Base-by-base conservation (phyloP, 2,888 invertebrate genomes). In the Eupithecia pulchellata region DNA sequence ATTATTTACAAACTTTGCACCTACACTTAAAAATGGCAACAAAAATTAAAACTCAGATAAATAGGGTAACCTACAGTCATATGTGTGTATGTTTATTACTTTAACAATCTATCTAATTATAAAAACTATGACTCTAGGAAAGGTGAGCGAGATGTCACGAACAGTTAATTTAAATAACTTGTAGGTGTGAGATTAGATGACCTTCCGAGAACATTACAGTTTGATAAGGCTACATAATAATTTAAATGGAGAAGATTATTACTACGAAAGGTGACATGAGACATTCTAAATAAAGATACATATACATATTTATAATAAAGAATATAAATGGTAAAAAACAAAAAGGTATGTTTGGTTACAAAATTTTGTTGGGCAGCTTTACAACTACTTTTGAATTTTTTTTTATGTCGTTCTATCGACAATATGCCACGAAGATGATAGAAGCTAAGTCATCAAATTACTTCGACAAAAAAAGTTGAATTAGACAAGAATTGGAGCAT, bases 401-500 rank as follows among this genome's bases (percentile, higher is more conserved):
- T 20, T 47, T n/a, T 9, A 52, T 25, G 13, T 0, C 0, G 4
- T 25, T 52, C 13, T 1, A 13, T 11, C 25, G 1, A 52, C 20
- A 52, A 52, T 52, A 52, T 1, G 52, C 1, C 20, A 4, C 4
- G 52, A 13, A 0, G 20, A 47, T n/a, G 9, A 47, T n/a, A 11
- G 9, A 20, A 47, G 52, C 25, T 25, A 52, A 52, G 52, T 52
- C 11, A 60, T 30, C 36, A 66, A 47, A 58, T 71, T 68, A 34
- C 47, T 58, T 62, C 39, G 32, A 61, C 34, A 71, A 67, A 87
- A 89, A 89, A 90, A 90, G 88, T 89, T 86, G 90, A 92, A 91
- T 90, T 85, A 81, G 82, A 79, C 84, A 83, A 83, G 91, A 93
- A 93, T 89, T 92, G 91, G 94, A 93, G 92, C 93, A 89, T 86